These are phyloP conservation scores for Anoura caudifer DNA, from an alignment of 2,113 vertebrate genomes.

Conservation along the genomic window DNA sequence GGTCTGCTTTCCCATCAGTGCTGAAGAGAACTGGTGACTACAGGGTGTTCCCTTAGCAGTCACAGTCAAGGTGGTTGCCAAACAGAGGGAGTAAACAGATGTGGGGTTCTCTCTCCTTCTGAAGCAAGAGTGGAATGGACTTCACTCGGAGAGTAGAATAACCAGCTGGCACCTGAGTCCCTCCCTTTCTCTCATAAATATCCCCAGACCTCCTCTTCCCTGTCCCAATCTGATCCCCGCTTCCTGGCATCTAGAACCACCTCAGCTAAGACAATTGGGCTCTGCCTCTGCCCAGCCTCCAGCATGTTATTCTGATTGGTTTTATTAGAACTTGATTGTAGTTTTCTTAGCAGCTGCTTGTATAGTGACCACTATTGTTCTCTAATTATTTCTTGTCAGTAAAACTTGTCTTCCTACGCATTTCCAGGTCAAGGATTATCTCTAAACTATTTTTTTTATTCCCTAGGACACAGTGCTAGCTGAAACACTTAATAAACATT, in stretches of 20 bases:
- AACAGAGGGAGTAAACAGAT: neutral
- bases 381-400: neutral
- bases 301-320: neutral
- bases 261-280: neutral
- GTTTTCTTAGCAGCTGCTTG: neutral
- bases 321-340: neutral
- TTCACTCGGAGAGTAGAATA: neutral
- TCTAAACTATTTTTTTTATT: neutral
- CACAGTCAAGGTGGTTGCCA: neutral
- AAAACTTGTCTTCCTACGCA: neutral
- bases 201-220: neutral
- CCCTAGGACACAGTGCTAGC: neutral
- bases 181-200: neutral
- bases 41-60: neutral
- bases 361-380: neutral
- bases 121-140: neutral
- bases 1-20: neutral
- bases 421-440: neutral
- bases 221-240: neutral
- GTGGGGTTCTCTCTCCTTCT: neutral
- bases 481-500: neutral
- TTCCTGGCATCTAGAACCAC: neutral
- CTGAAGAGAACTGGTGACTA: neutral
- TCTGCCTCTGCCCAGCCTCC: neutral
- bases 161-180: neutral